Base-by-base conservation (phyloP, 2,113 vertebrate genomes). In the Romanogobio albipinnatus region DNA sequence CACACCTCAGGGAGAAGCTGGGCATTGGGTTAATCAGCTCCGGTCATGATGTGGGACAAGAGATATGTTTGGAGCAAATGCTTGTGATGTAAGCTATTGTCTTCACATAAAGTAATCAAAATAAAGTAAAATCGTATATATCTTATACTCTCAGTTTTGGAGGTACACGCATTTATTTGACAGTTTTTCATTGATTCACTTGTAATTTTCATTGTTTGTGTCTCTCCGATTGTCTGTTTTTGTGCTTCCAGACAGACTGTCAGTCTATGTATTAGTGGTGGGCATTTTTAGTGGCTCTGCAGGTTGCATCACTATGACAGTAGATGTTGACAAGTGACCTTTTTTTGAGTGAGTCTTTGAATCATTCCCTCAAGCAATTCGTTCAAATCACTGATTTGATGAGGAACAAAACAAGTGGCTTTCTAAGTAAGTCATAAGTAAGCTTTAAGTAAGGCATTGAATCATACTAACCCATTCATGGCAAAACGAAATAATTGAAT, bases 1-100 rank as follows among this genome's bases (percentile, higher is more conserved):
- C 86, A 89, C 39, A 88, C 87, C 90, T 85, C 51, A 86, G 90
- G 87, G 88, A 71, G 33, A 75, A 22, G 61, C 70, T 76, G 39
- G 59, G 10, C 24, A 64, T 45, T 36, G 53, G 39, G n/a, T 70
- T 56, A 56, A 82, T 84, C 36, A 75, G 70, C 59, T 68, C 5
- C 13, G 22, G 58, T 81, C 78, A 15, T 56, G 29, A 78, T 81
- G 74, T 51, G n/a, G 73, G 66, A 70, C 36, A 68, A 10, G 76
- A 73, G 51, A 85, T 85, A 2, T 45, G 58, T 79, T 79, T 79
- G 58, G 56, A 47, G 5, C 58, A 45, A 29, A 45, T 66, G 9
- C 14, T 78, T 80, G 8, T 62, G 9, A 47, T 43, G 6, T n/a
- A 17, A 29, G 73, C 13, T 4, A 8, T 8, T 47, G 11, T 51